Conservation (phyloP, 2,888 invertebrate genomes). For the Pecten maximus region DNA sequence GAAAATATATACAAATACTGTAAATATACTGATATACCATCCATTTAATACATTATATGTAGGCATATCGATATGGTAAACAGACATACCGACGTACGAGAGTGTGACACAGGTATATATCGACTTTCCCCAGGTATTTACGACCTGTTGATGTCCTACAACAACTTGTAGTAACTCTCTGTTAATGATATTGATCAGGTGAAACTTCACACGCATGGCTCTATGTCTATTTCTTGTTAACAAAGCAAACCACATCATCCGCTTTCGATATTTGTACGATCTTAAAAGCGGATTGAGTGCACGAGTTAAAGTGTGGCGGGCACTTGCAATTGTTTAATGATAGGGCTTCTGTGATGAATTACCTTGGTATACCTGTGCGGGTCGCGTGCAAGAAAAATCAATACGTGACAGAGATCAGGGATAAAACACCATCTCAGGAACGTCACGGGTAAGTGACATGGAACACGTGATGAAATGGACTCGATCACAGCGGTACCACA, state of each 20-base stretch:
- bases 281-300: not conserved
- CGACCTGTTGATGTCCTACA: not conserved
- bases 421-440: not conserved
- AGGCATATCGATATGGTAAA: not conserved
- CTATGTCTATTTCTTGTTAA: not conserved
- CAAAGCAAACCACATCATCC: conserved; percentile 24
- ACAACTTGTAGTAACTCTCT: not conserved
- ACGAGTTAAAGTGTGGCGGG: not conserved
- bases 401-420: not conserved
- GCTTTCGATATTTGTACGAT: conserved; percentile 19
- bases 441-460: conserved; percentile 28
- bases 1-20: not conserved
- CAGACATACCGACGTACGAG: not conserved
- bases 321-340: conserved; percentile 35
- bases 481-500: conserved; percentile 7
- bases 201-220: not conserved
- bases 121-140: not conserved
- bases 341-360: not conserved
- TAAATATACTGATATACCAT: not conserved
- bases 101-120: not conserved
- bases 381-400: conserved; percentile 23
- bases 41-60: too few species aligned
- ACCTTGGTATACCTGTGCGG: conserved; percentile 29
- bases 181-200: not conserved
- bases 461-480: conserved; percentile 11